phyloP scores from a whole-genome alignment of 2,888 invertebrate genomes.

The Eilema caniola region DNA sequence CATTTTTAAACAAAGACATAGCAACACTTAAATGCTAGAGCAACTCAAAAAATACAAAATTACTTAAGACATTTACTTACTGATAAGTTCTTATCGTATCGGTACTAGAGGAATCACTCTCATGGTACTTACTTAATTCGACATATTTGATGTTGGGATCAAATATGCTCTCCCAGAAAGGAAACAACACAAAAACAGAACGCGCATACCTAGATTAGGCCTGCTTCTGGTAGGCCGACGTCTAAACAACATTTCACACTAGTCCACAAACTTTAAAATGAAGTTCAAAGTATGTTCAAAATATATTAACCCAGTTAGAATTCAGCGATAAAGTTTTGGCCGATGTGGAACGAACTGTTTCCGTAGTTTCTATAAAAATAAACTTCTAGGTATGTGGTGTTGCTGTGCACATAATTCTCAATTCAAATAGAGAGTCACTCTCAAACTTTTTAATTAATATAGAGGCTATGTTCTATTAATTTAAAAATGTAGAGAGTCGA shows the following conservation, averaged over 20 bases:
- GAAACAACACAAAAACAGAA: neutral
- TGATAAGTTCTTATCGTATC: no score
- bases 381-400: neutral
- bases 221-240: no score
- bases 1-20: no score
- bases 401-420: neutral
- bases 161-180: no score
- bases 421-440: neutral
- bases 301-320: neutral
- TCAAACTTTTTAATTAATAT: slow-evolving; percentile 12
- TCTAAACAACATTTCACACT: neutral
- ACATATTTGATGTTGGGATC: no score
- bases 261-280: neutral
- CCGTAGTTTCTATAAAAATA: neutral
- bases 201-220: no score
- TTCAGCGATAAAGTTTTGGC: neutral
- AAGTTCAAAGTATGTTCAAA: neutral
- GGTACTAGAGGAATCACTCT: no score
- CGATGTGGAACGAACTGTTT: neutral
- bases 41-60: no score
- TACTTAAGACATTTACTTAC: no score
- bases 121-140: no score
- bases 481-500: neutral
- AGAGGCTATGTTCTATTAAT: neutral
- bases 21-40: no score